Evolutionary conservation across 2,888 invertebrate species (phyloP).

Genomic region (Ptychoptera contaminata): DNA sequence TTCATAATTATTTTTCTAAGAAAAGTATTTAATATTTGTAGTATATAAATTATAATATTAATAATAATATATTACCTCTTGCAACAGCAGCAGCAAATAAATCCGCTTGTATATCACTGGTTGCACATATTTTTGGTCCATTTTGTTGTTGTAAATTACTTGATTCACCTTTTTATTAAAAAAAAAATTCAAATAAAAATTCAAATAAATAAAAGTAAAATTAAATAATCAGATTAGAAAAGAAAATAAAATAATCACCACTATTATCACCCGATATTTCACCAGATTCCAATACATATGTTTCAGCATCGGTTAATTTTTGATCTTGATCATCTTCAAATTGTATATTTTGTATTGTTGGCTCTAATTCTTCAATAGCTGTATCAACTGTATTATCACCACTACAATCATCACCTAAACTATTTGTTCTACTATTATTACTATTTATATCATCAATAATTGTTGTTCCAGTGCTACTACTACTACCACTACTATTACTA

Average conservation of each 20-base stretch:
- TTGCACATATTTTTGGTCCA: constrained; percentile 11
- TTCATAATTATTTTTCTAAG: no score
- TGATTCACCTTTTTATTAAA: constrained; percentile 1
- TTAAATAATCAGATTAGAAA: background rate
- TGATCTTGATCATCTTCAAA: constrained; percentile 42
- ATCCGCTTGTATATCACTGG: constrained; percentile 27
- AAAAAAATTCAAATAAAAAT: constrained; percentile 1
- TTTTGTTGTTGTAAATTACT: constrained; percentile 9
- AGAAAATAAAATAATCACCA: background rate
- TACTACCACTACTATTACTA: constrained; percentile 26
- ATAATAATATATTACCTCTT: constrained; percentile 9
- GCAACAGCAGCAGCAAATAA: constrained; percentile 22
- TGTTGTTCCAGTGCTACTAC: constrained; percentile 13
- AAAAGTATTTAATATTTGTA: no score
- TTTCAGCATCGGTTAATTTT: constrained; percentile 63
- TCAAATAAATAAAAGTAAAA: background rate
- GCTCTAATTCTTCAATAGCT: constrained; percentile 16
- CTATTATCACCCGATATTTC: constrained; percentile 25
- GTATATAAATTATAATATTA: no score
- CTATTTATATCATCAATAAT: constrained; percentile 15
- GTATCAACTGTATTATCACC: constrained; percentile 12
- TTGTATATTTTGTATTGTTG: constrained; percentile 24
- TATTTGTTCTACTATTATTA: constrained; percentile 21
- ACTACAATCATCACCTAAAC: constrained; percentile 23
- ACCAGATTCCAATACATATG: constrained; percentile 54